Base-by-base conservation (phyloP, 2,113 vertebrate genomes). In the Phalacrocorax aristotelis region DNA sequence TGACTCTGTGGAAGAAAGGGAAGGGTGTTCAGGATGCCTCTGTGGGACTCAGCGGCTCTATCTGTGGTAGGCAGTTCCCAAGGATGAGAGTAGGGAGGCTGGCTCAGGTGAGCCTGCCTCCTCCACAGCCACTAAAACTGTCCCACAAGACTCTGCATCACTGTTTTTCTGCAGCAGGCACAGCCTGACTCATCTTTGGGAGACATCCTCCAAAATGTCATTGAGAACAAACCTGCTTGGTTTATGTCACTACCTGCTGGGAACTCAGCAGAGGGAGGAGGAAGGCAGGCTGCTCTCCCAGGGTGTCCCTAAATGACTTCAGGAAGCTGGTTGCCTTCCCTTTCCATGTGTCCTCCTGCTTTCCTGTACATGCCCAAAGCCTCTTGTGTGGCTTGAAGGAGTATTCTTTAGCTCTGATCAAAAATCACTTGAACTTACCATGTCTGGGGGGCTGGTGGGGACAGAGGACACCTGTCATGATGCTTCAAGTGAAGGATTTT, bases 161-260 rank as follows among this genome's bases (percentile, higher is more conserved):
- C 58, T 88, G 82, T 96, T 96, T 93, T 95, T 82, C 87, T 26
- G 82, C 93, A 96, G 87, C 93, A 97, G 87, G 69, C 89, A 55
- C 46, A 64, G 96, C 84, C 85, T 96, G 96, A 97, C 78, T 97
- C 95, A 96, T 96, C 85, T 85, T 38, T 30, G 83, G 87, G 92
- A 91, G 87, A 70, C 93, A 94, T 94, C 85, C 93, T 95, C 93
- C 79, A 74, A 95, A 97, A 96, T 96, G 93, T 96, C 93, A 96
- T 57, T 46, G 79, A 0, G 8, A 94, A 58, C 70, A 91, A 87
- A 96, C 95, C 84, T 91, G 85, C 87, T 65, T 34, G 65, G 32
- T 78, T 97, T 95, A 42, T 96, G 86, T 83, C 82, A 61, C 80
- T 96, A 96, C 96, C 87, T 97, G 93, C 92, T 1, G 25, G 55